phyloP scores from a whole-genome alignment of 2,888 invertebrate species.

The Boloria euphrosyne region DNA sequence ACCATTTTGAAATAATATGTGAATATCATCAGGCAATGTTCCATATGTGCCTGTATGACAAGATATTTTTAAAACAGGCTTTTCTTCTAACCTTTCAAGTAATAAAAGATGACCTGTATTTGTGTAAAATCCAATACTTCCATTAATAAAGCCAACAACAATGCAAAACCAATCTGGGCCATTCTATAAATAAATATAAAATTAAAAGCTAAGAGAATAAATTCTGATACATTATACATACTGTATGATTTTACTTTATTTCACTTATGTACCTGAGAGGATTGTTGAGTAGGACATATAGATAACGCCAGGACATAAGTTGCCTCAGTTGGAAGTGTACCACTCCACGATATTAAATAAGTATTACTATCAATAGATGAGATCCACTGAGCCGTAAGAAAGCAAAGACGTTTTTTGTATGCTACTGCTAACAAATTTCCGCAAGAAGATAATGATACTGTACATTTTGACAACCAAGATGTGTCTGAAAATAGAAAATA shows the following conservation, averaged over 20 bases:
- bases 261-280: constrained; percentile 71
- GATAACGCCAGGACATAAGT: constrained; percentile 63
- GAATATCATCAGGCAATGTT: constrained; percentile 85
- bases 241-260: background rate
- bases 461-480: constrained; percentile 73
- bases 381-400: constrained; percentile 75
- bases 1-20: constrained; percentile 87
- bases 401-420: constrained; percentile 65
- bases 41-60: constrained; percentile 85
- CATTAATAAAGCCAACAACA: constrained; percentile 92
- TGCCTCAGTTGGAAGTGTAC: constrained; percentile 68
- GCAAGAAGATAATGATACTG: constrained; percentile 71
- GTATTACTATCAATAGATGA: constrained; percentile 69
- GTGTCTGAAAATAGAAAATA: constrained; percentile 57
- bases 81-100: constrained; percentile 92
- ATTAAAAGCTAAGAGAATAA: background rate
- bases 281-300: constrained; percentile 71
- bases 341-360: constrained; percentile 75
- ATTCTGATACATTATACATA: background rate
- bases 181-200: constrained; percentile 66
- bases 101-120: constrained; percentile 92
- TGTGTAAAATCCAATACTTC: constrained; percentile 93
- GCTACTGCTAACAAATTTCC: constrained; percentile 70
- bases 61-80: constrained; percentile 89
- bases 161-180: constrained; percentile 97